phyloP scores from a whole-genome alignment of 2,888 invertebrate species.

The Liodrosophila aerea region DNA sequence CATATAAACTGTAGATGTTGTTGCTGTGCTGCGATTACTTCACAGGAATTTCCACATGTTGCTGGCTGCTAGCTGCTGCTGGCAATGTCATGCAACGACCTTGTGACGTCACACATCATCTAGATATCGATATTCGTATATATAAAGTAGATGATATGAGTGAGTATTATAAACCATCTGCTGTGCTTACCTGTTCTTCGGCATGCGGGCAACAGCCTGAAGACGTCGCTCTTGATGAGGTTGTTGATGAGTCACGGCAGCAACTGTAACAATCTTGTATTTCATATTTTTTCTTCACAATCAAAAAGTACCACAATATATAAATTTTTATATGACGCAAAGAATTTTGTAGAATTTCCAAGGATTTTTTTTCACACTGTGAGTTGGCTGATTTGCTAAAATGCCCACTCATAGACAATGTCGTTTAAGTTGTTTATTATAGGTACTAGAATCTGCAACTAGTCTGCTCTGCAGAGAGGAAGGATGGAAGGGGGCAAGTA shows the following conservation, averaged over 20 bases:
- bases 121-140: conserved; percentile 21
- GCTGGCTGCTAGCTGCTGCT: conserved; percentile 3
- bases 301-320: too few relatives aligned
- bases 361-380: conserved; percentile 2
- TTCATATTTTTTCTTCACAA: conserved; percentile 13
- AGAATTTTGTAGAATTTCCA: too few relatives aligned
- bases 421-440: conserved; percentile 63
- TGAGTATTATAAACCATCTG: conserved; percentile 11
- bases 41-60: conserved; percentile 66
- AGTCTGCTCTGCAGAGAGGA: conserved; percentile 10
- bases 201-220: conserved; percentile 28
- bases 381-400: conserved; percentile 34
- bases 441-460: conserved; percentile 18
- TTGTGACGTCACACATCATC: conserved; percentile 65
- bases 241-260: conserved; percentile 23
- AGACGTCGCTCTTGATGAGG: conserved; percentile 3
- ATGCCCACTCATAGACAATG: conserved; percentile 53
- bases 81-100: conserved; percentile 57
- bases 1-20: conserved; percentile 7
- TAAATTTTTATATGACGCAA: too few relatives aligned
- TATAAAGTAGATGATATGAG: conserved; percentile 21
- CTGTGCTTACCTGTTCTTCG: conserved; percentile 44
- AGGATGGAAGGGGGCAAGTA: too few relatives aligned
- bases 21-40: conserved; percentile 31
- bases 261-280: conserved; percentile 20